phyloP scores from a whole-genome alignment of 1,140 invertebrate genomes.

The Drosophila takahashii region DNA sequence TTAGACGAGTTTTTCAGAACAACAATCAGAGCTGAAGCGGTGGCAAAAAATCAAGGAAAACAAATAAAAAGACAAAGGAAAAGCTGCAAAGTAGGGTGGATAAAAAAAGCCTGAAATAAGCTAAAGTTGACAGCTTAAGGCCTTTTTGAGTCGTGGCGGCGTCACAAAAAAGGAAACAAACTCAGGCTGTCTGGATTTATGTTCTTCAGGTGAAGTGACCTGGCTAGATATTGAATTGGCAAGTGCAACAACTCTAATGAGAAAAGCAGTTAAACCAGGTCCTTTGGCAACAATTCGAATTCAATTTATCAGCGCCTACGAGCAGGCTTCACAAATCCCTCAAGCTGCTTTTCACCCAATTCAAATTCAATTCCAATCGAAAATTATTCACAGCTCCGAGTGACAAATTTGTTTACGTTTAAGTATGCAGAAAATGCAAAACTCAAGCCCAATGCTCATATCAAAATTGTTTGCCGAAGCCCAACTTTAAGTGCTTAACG shows the following conservation, averaged over 20 bases:
- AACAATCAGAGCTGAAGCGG: constrained; percentile 22
- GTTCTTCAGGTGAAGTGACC: constrained; percentile 45
- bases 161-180: constrained; percentile 20
- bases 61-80: constrained; percentile 44
- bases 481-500: constrained; percentile 41
- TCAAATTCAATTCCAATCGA: constrained; percentile 8
- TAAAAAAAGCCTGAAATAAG: constrained; percentile 36
- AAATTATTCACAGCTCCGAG: background rate
- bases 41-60: constrained; percentile 28
- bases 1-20: constrained; percentile 45
- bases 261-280: constrained; percentile 5
- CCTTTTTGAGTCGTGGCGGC: constrained; percentile 15
- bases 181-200: constrained; percentile 60
- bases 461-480: constrained; percentile 30
- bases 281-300: constrained; percentile 18
- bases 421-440: constrained; percentile 24
- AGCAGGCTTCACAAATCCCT: constrained; percentile 2
- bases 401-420: constrained; percentile 38
- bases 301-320: constrained; percentile 43
- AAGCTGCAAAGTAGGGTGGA: constrained; percentile 21
- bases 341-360: background rate
- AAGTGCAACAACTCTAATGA: constrained; percentile 12
- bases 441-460: constrained; percentile 15
- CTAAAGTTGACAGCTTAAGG: constrained; percentile 53
- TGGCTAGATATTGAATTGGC: constrained; percentile 40